Evolutionary conservation across 2,113 vertebrate genomes (phyloP).

Genomic region (Numida meleagris): DNA sequence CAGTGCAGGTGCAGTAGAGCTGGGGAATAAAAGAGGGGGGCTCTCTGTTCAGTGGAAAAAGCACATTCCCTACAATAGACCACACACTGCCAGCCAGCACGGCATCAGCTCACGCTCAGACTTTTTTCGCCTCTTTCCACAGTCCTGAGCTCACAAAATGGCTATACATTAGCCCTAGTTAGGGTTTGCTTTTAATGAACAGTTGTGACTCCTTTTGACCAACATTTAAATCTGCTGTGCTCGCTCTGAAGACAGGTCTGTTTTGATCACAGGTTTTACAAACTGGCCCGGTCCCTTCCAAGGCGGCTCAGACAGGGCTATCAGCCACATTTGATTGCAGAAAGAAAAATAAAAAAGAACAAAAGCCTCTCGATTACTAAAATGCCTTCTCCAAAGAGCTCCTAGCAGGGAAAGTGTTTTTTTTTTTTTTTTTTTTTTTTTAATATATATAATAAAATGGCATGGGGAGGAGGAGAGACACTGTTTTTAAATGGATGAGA

Average conservation of each 20-base stretch:
- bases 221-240: slow-evolving; percentile 76
- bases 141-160: slow-evolving; percentile 83
- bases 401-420: neutral
- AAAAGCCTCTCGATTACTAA: neutral
- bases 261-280: slow-evolving; percentile 71
- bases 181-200: slow-evolving; percentile 80
- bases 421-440: neutral
- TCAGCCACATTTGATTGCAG: neutral
- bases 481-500: slow-evolving; percentile 56
- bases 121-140: slow-evolving; percentile 73
- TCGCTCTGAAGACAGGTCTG: slow-evolving; percentile 58
- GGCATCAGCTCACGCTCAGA: slow-evolving; percentile 88
- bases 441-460: neutral
- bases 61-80: slow-evolving; percentile 91
- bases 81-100: slow-evolving; percentile 98
- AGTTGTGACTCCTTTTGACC: slow-evolving; percentile 78
- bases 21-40: slow-evolving; percentile 78
- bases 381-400: neutral
- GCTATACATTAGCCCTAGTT: slow-evolving; percentile 80
- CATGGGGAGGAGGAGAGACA: slow-evolving; percentile 1
- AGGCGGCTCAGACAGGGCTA: slow-evolving; percentile 29
- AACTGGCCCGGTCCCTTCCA: slow-evolving; percentile 39
- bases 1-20: slow-evolving; percentile 94
- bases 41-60: slow-evolving; percentile 83
- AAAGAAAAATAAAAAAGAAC: neutral